Base-by-base conservation (phyloP, 2,888 invertebrate genomes). In the Maniola hyperantus region DNA sequence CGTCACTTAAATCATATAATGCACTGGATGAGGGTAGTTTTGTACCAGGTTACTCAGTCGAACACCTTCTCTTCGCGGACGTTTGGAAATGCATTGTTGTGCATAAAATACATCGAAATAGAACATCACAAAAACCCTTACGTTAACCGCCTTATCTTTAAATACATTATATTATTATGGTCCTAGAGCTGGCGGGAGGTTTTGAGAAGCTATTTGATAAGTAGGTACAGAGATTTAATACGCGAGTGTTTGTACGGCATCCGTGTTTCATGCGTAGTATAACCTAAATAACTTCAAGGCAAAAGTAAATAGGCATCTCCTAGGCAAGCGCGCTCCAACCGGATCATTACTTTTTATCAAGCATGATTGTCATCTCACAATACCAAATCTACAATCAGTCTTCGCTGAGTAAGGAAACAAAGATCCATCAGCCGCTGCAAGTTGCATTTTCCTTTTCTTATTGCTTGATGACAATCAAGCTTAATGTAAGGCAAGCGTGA, bases 1-100 rank as follows among this genome's bases (percentile, higher is more conserved):
- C 55, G 66, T 57, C 50, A 83, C 85, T 84, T 87, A 87, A 88
- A 87, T 74, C 74, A 83, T 81, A 84, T 85, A 89, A 88, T 88
- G 88, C 88, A 89, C 89, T 87, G 88, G 77, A 80, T 85, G 87
- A 87, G 85, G 84, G 83, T 87, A 83, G 79, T 81, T 88, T 88
- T 89, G 89, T 90, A 89, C 88, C 89, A 81, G 85, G 76, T 83
- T 79, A 77, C 72, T 87, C 84, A 88, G 85, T 89, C 88, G 36
- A 79, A 73, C 71, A 69, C 75, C 78, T 73, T 77, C 77, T 73
- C 77, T 73, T 71, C 72, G 74, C 79, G 83, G 85, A 84, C 85
- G 81, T 81, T 76, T 81, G 73, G 74, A 89, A 87, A 89, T 88
- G 84, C 85, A 68, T 68, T 72, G 48, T 72, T 77, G 87, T 88